phyloP scores from a whole-genome alignment of 2,797 vertebrate genomes.

The Anableps anableps region DNA sequence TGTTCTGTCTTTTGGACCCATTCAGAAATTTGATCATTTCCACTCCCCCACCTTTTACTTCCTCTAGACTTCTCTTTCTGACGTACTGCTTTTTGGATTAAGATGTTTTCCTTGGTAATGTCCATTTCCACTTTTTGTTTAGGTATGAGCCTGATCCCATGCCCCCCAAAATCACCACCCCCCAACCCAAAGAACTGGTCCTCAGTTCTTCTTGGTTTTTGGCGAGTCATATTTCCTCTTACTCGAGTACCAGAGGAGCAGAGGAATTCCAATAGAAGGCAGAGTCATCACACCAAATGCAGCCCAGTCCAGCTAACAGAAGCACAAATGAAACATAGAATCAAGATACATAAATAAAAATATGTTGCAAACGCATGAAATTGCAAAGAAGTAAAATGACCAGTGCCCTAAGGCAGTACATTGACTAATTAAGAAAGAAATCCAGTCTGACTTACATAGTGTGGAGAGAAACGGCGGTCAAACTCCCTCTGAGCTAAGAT shows the following conservation, averaged over 20 bases:
- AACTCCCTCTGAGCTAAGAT: slow-evolving; percentile 96
- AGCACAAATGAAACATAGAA: neutral
- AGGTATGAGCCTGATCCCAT: neutral
- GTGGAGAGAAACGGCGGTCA: slow-evolving; percentile 94
- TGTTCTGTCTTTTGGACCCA: neutral
- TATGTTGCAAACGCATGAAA: neutral
- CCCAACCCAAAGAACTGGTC: neutral
- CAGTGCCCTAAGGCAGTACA: neutral
- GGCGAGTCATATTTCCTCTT: slow-evolving; percentile 95
- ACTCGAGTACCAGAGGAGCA: slow-evolving; percentile 97
- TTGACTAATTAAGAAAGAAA: neutral
- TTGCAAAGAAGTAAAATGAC: neutral
- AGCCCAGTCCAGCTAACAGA: slow-evolving; percentile 91
- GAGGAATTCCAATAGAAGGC: slow-evolving; percentile 95
- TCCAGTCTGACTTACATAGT: slow-evolving; percentile 86
- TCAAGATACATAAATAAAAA: neutral
- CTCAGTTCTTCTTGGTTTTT: slow-evolving; percentile 93
- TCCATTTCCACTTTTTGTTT: neutral
- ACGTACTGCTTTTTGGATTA: neutral
- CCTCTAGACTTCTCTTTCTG: neutral
- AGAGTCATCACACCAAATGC: slow-evolving; percentile 97
- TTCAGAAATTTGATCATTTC: neutral
- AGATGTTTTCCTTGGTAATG: neutral
- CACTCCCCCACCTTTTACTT: neutral
- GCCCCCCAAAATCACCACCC: neutral